Percentiles rank a stretch among this genome's conserved stretches.
These are phyloP conservation scores for Umimayanthus kanabou DNA, from an alignment of 92 coral and sea anemone species.

Conservation along the genomic window DNA sequence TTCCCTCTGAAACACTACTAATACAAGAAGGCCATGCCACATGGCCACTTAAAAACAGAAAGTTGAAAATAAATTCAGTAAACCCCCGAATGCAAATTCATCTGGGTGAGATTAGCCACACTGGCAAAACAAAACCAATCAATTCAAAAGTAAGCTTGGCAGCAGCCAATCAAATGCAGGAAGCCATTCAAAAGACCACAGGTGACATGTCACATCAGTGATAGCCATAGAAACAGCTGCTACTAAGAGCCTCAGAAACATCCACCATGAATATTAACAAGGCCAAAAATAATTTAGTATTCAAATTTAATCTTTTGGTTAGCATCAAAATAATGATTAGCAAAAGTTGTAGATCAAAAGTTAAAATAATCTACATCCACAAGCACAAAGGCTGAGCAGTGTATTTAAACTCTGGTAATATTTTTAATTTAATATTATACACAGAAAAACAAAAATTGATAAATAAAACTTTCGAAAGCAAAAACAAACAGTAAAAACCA, in stretches of 20 bases:
- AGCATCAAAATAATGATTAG: neutral
- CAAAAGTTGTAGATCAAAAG: neutral
- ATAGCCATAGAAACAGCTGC: conserved; percentile 85
- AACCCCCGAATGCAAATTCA: conserved; percentile 79
- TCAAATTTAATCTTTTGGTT: conserved; percentile 58
- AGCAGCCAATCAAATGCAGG: conserved; percentile 71
- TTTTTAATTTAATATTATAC: neutral
- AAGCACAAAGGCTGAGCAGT: neutral
- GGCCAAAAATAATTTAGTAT: conserved; percentile 56
- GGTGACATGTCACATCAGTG: conserved; percentile 73
- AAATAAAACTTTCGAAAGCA: neutral
- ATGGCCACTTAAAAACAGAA: conserved; percentile 62
- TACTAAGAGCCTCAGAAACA: conserved; percentile 42
- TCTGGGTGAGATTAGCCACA: conserved; percentile 58
- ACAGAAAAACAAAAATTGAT: neutral
- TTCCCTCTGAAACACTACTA: conserved; percentile 21
- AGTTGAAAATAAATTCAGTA: conserved; percentile 39
- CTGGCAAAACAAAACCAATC: conserved; percentile 71
- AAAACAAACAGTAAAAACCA: neutral
- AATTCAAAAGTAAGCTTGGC: conserved; percentile 41
- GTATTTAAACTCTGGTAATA: neutral
- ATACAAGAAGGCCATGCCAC: conserved; percentile 56
- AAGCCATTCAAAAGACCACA: conserved; percentile 52
- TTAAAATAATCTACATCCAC: neutral
- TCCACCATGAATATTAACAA: conserved; percentile 72